Percentiles rank a stretch among this genome's conserved stretches.
These are phyloP conservation scores for Drosophila equinoxialis DNA, from an alignment of 1,140 invertebrate species.

Conservation along the genomic window DNA sequence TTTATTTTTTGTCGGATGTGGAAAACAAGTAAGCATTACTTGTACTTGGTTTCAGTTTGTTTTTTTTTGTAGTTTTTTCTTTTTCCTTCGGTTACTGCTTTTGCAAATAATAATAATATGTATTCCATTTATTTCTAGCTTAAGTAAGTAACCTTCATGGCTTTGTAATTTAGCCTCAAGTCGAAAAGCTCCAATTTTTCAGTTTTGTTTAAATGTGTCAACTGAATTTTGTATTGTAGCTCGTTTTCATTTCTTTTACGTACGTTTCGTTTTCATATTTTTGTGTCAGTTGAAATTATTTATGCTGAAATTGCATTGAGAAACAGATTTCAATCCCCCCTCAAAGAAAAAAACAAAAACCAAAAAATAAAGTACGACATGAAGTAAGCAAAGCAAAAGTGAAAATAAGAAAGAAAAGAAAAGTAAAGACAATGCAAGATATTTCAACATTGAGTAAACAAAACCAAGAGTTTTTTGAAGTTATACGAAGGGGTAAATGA, in stretches of 20 bases:
- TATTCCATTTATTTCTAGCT: constrained; percentile 39
- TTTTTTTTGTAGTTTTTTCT: not conserved
- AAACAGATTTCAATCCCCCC: constrained; percentile 19
- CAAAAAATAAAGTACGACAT: constrained; percentile 25
- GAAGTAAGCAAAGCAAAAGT: constrained; percentile 30
- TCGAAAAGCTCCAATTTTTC: constrained; percentile 44
- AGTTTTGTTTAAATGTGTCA: constrained; percentile 58
- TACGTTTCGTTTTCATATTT: constrained; percentile 49
- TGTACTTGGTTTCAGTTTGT: constrained; percentile 6
- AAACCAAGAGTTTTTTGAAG: constrained; percentile 18
- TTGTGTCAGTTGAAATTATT: constrained; percentile 67
- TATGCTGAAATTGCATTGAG: constrained; percentile 72
- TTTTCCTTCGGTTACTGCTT: too few relatives aligned
- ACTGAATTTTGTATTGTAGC: constrained; percentile 38
- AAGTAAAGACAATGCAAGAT: constrained; percentile 47
- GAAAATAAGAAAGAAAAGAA: constrained; percentile 28
- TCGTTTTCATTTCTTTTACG: constrained; percentile 15
- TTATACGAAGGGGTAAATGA: not conserved
- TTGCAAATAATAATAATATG: not conserved
- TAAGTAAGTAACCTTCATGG: constrained; percentile 24
- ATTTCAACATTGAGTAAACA: constrained; percentile 62
- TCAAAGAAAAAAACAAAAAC: not conserved
- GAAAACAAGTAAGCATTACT: not conserved
- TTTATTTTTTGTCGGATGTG: not conserved
- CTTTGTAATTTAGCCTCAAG: constrained; percentile 19